phyloP scores from a whole-genome alignment of 2,888 invertebrate species.

The Limulus polyphemus region DNA sequence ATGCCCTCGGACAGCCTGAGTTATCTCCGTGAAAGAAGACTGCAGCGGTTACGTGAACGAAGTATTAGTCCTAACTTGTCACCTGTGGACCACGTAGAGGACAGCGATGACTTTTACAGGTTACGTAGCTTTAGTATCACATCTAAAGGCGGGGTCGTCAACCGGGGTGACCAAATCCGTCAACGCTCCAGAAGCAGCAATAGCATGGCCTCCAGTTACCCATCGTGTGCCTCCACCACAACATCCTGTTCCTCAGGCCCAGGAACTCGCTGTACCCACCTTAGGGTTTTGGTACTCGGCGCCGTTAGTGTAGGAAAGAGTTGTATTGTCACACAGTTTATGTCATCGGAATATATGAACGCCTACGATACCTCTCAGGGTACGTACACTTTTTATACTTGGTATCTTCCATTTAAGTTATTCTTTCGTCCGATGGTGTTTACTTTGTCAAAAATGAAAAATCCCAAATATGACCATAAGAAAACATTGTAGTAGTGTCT shows the following conservation, averaged over 20 bases:
- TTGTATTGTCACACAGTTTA: slow-evolving; percentile 53
- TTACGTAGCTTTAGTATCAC: slow-evolving; percentile 88
- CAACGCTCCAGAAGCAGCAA: slow-evolving; percentile 67
- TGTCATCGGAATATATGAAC: slow-evolving; percentile 56
- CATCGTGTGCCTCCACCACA: slow-evolving; percentile 9
- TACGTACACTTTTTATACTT: background rate
- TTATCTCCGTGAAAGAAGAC: background rate
- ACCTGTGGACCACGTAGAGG: background rate
- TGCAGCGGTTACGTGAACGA: slow-evolving; percentile 11
- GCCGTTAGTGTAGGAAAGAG: slow-evolving; percentile 55
- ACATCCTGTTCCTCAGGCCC: too few relatives aligned
- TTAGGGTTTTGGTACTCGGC: slow-evolving; percentile 51
- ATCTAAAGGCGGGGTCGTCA: slow-evolving; percentile 69
- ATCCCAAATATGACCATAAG: too few relatives aligned
- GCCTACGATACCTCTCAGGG: slow-evolving; percentile 51
- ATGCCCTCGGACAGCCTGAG: slow-evolving; percentile 10
- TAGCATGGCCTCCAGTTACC: slow-evolving; percentile 53
- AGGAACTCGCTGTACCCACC: slow-evolving; percentile 3
- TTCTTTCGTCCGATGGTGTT: too few relatives aligned
- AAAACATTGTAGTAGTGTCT: too few relatives aligned
- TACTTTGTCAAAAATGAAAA: too few relatives aligned
- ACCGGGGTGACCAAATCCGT: slow-evolving; percentile 64
- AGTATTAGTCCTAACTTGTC: slow-evolving; percentile 14
- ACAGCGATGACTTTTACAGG: slow-evolving; percentile 75
- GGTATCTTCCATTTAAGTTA: too few relatives aligned